Base-by-base conservation (phyloP, 2,113 vertebrate genomes). In the Microcebus griseorufus region DNA sequence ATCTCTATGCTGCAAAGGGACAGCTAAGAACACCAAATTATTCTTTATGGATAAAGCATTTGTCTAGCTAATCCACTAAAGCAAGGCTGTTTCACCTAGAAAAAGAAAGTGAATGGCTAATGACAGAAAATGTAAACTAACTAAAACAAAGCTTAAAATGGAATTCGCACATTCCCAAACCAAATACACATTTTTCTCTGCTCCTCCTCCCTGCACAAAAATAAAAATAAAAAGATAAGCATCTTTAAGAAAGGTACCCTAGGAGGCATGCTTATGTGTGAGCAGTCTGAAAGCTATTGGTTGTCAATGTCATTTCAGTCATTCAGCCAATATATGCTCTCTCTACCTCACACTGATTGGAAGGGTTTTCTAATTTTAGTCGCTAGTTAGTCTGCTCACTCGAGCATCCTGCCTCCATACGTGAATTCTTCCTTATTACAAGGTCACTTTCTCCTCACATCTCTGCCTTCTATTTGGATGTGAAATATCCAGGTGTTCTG, bases 321-420 rank as follows among this genome's bases (percentile, higher is more conserved):
- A 83, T 88, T 67, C 67, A 5, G 23, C 86, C 87, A 34, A 67
- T 79, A 80, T 25, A 62, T 22, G 83, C 69, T 60, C 76, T 60
- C 64, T 91, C 87, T 93, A 42, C 90, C 55, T 96, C 58, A 11
- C n/a, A 90, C 91, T 88, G 79, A 96, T 92, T 90, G 89, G 86
- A 93, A 97, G 58, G 60, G 45, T 67, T 96, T 97, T 97, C 93
- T 96, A 95, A 97, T 97, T 97, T 96, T 93, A 97, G 92, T 87
- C 10, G 0, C 94, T 91, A 82, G 82, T 96, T 96, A 97, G 94
- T 93, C 91, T 97, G 96, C 95, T 97, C 97, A 96, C 62, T 97
- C 96, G 98, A 83, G 96, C 97, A 95, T 98, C 91, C 83, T 95
- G 62, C 89, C 88, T 95, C 89, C 76, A 92, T 88, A 82, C 27